Conservation (phyloP, 2,113 vertebrate genomes). For the Rutilus rutilus region DNA sequence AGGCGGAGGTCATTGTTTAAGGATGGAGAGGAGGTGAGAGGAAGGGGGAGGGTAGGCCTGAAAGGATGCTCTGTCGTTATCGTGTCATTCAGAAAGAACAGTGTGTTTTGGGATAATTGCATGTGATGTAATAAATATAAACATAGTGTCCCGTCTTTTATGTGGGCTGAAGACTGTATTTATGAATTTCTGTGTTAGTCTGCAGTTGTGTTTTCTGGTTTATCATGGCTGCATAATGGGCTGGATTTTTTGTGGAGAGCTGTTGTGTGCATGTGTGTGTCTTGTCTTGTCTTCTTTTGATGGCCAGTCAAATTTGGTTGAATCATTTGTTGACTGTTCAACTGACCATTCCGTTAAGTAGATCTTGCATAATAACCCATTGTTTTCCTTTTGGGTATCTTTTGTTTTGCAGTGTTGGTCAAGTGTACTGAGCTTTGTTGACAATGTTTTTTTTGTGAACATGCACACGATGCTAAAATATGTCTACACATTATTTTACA, state of each 20-base stretch:
- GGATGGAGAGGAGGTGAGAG: conserved; percentile 7
- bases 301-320: not conserved
- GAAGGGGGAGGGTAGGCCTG: conserved; percentile 66
- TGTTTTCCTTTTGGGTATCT: not conserved
- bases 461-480: not conserved
- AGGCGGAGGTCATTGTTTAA: conserved; percentile 32
- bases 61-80: conserved; percentile 57
- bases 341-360: not conserved
- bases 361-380: not conserved
- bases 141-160: conserved; percentile 4
- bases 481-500: not conserved
- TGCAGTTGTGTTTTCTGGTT: not conserved
- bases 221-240: not conserved
- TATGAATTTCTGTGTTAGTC: not conserved
- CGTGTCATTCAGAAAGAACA: conserved; percentile 7
- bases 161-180: not conserved
- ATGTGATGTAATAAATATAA: not conserved
- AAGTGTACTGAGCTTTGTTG: not conserved
- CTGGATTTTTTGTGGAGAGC: not conserved
- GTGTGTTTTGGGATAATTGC: not conserved
- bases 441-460: not conserved
- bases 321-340: not conserved
- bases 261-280: not conserved
- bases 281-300: not conserved
- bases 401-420: not conserved